These are phyloP conservation scores for Paedocypris micromegethes DNA, from an alignment of 2,797 vertebrate species.

Conservation along the genomic window DNA sequence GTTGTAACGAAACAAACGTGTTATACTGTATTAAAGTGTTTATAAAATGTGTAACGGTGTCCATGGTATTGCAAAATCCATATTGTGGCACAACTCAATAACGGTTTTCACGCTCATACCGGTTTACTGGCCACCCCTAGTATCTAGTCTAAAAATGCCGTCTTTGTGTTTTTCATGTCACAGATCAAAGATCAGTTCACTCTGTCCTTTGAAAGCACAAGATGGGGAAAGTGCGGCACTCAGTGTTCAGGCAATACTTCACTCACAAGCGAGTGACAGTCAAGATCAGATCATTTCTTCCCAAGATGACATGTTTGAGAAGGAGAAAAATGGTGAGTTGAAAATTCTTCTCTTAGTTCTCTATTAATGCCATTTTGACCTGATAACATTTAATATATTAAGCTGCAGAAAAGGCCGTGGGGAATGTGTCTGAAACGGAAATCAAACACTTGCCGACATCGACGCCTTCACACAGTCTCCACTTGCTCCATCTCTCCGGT, in stretches of 20 bases:
- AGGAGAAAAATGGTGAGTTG: slow-evolving; percentile 61
- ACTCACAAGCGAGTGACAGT: slow-evolving; percentile 58
- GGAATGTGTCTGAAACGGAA: slow-evolving; percentile 62
- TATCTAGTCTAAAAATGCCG: too few relatives aligned
- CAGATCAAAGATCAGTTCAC: slow-evolving; percentile 68
- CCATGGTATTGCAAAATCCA: too few relatives aligned
- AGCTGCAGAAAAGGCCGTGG: slow-evolving; percentile 66
- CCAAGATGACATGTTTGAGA: slow-evolving; percentile 87
- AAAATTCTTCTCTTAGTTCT: slow-evolving; percentile 3
- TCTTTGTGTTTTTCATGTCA: background rate
- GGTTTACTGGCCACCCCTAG: too few relatives aligned
- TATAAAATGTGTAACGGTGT: too few relatives aligned
- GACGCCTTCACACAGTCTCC: slow-evolving; percentile 77
- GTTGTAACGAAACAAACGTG: too few relatives aligned
- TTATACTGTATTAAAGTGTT: too few relatives aligned
- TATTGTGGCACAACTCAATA: too few relatives aligned
- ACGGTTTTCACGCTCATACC: too few relatives aligned
- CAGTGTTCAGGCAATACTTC: slow-evolving; percentile 59
- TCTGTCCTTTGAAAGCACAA: slow-evolving; percentile 58
- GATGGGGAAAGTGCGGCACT: slow-evolving; percentile 50
- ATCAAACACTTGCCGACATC: slow-evolving; percentile 53
- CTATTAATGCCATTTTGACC: background rate
- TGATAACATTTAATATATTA: slow-evolving; percentile 34
- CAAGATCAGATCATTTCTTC: slow-evolving; percentile 72
- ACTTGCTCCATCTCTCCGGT: slow-evolving; percentile 85